Evolutionary conservation across 2,797 vertebrate genomes (phyloP).

Genomic region (Liasis olivaceus): DNA sequence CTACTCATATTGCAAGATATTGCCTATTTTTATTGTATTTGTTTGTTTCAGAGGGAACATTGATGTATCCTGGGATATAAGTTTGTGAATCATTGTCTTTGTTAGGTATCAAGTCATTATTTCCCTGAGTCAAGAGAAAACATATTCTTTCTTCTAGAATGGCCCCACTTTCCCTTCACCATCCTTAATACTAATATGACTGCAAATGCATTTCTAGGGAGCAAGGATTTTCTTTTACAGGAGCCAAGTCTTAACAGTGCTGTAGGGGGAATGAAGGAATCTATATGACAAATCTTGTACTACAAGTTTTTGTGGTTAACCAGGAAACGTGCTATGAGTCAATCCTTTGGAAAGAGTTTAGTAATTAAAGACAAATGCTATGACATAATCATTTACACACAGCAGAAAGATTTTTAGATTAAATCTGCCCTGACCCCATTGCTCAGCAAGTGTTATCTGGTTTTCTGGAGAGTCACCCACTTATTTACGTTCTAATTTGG

Average conservation of each 20-base stretch:
- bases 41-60: constrained; percentile 14
- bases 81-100: constrained; percentile 20
- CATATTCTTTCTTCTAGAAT: constrained; percentile 43
- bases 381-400: constrained; percentile 82
- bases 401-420: constrained; percentile 79
- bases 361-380: constrained; percentile 86
- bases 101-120: constrained; percentile 10
- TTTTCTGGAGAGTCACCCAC: constrained; percentile 75
- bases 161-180: neutral
- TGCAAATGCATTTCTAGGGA: constrained; percentile 66
- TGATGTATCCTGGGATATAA: neutral
- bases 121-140: constrained; percentile 47
- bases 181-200: constrained; percentile 44
- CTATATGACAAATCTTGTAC: constrained; percentile 80
- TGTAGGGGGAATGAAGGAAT: constrained; percentile 65
- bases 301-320: constrained; percentile 85
- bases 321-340: constrained; percentile 77
- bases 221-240: constrained; percentile 67
- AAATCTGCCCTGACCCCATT: constrained; percentile 77
- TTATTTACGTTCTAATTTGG: constrained; percentile 81
- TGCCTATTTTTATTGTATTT: neutral
- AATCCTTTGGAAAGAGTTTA: constrained; percentile 78
- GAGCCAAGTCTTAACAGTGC: constrained; percentile 69
- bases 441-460: constrained; percentile 82
- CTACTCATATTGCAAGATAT: neutral